A percentile compares a stretch with the other conserved stretches of the same genome.
These are phyloP conservation scores for Platycheirus rosarum DNA, from an alignment of 2,888 invertebrate species.

Conservation along the genomic window DNA sequence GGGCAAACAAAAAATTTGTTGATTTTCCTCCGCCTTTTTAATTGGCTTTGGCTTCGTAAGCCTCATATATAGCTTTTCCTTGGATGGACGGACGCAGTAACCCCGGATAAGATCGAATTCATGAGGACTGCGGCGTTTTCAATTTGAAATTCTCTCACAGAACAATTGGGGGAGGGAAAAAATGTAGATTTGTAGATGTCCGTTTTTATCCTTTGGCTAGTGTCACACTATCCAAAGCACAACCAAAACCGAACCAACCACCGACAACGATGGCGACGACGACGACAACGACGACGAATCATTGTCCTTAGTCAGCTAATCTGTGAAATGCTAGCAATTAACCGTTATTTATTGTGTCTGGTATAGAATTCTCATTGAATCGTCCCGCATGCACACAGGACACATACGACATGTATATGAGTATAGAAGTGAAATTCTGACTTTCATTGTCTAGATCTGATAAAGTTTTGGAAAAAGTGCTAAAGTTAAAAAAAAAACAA, in stretches of 20 bases:
- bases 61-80: constrained; percentile 5
- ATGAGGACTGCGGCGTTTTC: constrained; percentile 66
- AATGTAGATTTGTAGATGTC: constrained; percentile 16
- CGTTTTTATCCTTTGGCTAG: not conserved
- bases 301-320: constrained; percentile 73
- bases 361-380: constrained; percentile 61
- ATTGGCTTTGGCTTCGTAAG: constrained; percentile 64
- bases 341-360: constrained; percentile 81
- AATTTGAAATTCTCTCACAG: constrained; percentile 50
- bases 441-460: constrained; percentile 64
- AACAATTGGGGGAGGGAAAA: not conserved
- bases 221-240: constrained; percentile 13
- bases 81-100: constrained; percentile 14
- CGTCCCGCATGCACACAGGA: constrained; percentile 34
- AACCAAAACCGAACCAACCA: constrained; percentile 1
- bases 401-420: not conserved
- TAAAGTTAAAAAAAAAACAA: not conserved
- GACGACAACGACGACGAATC: constrained; percentile 38
- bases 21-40: constrained; percentile 42
- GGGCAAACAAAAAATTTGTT: not conserved
- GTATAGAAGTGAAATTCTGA: constrained; percentile 12
- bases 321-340: constrained; percentile 77
- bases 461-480: constrained; percentile 49
- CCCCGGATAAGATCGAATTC: constrained; percentile 64
- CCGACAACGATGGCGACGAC: not conserved